phyloP scores from a whole-genome alignment of 2,113 vertebrate species.

The Myotis lucifugus region DNA sequence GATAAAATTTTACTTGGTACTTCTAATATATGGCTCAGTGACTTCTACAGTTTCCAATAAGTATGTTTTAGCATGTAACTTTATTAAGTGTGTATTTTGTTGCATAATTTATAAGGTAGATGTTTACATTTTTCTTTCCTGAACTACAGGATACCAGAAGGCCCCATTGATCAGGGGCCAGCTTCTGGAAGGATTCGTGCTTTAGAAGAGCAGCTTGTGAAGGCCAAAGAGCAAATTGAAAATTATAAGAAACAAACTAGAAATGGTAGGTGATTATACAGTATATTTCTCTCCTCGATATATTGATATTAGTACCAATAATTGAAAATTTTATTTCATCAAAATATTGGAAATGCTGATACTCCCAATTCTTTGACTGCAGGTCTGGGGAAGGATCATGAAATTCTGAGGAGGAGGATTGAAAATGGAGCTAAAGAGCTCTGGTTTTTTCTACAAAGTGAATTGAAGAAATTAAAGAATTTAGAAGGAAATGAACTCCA shows the following conservation, averaged over 20 bases:
- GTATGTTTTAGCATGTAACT: constrained; percentile 1
- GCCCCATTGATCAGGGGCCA: constrained; percentile 92
- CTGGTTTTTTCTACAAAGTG: constrained; percentile 98
- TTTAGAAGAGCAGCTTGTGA: constrained; percentile 96
- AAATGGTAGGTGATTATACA: constrained; percentile 88
- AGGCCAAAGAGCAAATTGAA: constrained; percentile 98
- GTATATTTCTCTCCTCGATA: constrained; percentile 46
- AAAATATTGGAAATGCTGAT: constrained; percentile 43
- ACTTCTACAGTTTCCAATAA: constrained; percentile 22
- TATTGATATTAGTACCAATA: constrained; percentile 54
- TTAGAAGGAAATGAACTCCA: constrained; percentile 90
- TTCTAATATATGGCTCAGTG: neutral
- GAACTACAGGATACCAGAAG: constrained; percentile 94
- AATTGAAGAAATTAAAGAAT: constrained; percentile 94
- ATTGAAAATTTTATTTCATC: constrained; percentile 26
- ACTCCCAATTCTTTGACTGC: constrained; percentile 48
- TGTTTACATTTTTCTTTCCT: constrained; percentile 64
- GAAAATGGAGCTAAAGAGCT: constrained; percentile 98
- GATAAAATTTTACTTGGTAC: neutral
- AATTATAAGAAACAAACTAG: constrained; percentile 94
- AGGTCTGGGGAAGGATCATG: constrained; percentile 95
- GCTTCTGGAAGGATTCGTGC: constrained; percentile 93
- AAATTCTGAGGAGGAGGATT: constrained; percentile 93
- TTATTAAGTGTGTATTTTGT: constrained; percentile 35
- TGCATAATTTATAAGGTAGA: constrained; percentile 50